Base-by-base conservation (phyloP, 2,797 vertebrate species). In the Myripristis murdjan region DNA sequence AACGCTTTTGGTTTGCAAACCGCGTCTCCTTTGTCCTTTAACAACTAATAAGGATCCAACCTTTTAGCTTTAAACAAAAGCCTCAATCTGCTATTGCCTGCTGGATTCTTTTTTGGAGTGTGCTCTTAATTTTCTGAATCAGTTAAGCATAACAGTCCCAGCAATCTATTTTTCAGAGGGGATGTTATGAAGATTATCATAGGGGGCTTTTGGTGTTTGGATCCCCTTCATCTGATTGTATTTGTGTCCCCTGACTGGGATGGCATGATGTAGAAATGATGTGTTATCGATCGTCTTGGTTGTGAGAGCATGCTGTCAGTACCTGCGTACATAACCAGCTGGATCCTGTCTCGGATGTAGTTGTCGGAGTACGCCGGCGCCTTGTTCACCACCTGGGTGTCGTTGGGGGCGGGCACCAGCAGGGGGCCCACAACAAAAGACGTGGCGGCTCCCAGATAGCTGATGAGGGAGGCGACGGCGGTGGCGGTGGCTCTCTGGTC, bases 401-500 rank as follows among this genome's bases (percentile, higher is more conserved):
- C 90, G 1, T 99, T 98, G 37, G 97, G 97, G 14, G 97, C 93
- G 0, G 98, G 98, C 47, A 99, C 97, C 1, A 97, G 79, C 51
- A 99, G 91, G 0, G 98, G 98, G 9, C 98, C 98, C 10, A 97
- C 92, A 2, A 99, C 65, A 63, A 98, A 99, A 0, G 98, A 95
- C 0, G 93, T 93, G 0, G 97, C 97, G 0, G 92, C 93, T 0
- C 98, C 98, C 14, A 99, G 92, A 81, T 97, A 98, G 66, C 71
- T 95, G 75, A 99, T 93, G 89, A 99, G 94, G 0, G 97, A 96
- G 0, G 97, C 98, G 2, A 99, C 93, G 0, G 98, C 98, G 0
- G 98, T 99, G 15, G 98, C 98, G 0, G 98, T 99, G 74, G 98
- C 97, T 41, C 98, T 95, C 73, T 99, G 97, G 52, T 99, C 97